phyloP scores from a whole-genome alignment of 2,113 vertebrate species.

The Mastomys natalensis region DNA sequence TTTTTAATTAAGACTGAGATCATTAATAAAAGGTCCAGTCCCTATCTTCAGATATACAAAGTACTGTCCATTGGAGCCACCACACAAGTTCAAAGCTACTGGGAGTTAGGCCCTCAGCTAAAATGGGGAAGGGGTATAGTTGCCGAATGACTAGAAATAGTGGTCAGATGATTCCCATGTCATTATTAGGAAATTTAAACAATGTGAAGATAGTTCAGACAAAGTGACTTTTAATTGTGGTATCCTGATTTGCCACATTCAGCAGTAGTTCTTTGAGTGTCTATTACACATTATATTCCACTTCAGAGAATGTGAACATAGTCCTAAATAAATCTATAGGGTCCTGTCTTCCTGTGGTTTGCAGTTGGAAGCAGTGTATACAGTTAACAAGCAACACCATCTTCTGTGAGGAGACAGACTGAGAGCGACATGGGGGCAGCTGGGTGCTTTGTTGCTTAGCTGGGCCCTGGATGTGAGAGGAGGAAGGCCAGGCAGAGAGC shows the following conservation, averaged over 20 bases:
- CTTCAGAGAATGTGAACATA: neutral
- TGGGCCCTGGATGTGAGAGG: neutral
- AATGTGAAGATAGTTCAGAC: neutral
- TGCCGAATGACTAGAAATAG: neutral
- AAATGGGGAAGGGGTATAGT: neutral
- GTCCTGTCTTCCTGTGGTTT: neutral
- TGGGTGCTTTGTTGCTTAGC: too few relatives aligned
- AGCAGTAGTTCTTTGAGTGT: neutral
- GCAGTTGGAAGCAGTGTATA: neutral
- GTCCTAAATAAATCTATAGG: neutral
- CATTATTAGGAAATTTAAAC: neutral
- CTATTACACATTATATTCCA: neutral
- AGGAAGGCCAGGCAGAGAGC: neutral
- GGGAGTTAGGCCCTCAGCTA: neutral
- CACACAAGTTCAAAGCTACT: neutral
- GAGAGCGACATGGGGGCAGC: neutral
- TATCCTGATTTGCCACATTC: neutral
- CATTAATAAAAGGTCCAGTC: neutral
- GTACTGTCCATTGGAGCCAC: neutral
- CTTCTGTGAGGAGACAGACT: neutral
- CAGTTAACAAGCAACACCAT: neutral
- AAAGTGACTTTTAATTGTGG: neutral
- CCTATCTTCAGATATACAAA: neutral
- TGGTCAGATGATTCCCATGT: neutral
- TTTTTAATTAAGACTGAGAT: neutral